Evolutionary conservation across 2,113 vertebrate genomes (phyloP).

Genomic region (Lampris megalopsis): DNA sequence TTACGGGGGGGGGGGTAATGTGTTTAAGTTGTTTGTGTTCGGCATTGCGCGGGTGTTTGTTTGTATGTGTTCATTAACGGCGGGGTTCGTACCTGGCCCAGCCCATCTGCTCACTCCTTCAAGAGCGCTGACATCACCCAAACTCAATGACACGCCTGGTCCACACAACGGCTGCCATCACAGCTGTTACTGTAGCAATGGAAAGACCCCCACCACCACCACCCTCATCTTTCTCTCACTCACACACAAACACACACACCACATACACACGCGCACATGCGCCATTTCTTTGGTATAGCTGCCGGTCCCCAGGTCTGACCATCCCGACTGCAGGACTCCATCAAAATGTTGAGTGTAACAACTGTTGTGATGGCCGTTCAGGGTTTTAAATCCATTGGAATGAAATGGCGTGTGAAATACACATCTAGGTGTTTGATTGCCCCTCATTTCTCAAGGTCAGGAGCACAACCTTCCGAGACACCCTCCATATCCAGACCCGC

Average conservation of each 20-base stretch:
- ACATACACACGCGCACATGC: background rate
- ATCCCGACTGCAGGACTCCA: conserved; percentile 59
- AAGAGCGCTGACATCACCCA: conserved; percentile 75
- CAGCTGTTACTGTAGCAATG: conserved; percentile 74
- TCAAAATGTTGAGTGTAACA: conserved; percentile 72
- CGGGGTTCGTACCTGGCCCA: conserved; percentile 69
- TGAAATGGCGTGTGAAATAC: conserved; percentile 84
- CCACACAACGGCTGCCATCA: conserved; percentile 69
- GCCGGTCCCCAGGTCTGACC: conserved; percentile 42
- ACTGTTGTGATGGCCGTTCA: conserved; percentile 66
- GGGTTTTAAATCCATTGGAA: conserved; percentile 80
- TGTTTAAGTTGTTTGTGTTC: conserved; percentile 39
- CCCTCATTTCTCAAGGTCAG: conserved; percentile 84
- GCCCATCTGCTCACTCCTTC: conserved; percentile 74
- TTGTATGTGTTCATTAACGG: conserved; percentile 68
- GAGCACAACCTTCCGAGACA: conserved; percentile 63
- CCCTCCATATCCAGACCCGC: background rate
- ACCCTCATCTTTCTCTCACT: background rate
- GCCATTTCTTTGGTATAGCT: conserved; percentile 1
- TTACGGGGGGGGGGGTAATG: conserved; percentile 6
- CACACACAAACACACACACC: conserved; percentile 41
- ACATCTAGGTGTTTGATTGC: conserved; percentile 82
- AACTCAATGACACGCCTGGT: conserved; percentile 69
- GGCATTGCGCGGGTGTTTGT: conserved; percentile 44
- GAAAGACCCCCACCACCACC: conserved; percentile 29